A percentile compares a stretch with the other conserved stretches of the same genome.
phyloP scores from a whole-genome alignment of 2,888 invertebrate genomes.

The Rhodophaea formosa region DNA sequence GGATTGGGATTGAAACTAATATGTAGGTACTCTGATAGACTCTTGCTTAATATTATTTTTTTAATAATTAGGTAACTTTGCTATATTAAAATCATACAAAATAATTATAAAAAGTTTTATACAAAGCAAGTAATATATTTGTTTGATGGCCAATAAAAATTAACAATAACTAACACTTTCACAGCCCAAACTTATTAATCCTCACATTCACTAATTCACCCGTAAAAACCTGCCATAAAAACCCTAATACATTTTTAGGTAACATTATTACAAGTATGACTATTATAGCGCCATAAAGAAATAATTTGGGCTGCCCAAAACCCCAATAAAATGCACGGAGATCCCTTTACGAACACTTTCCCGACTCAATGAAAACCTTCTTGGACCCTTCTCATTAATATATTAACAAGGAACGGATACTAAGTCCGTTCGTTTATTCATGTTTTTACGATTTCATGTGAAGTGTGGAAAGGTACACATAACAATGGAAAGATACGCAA shows the following conservation, averaged over 20 bases:
- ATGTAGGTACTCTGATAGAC: no score
- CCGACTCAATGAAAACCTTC: constrained; percentile 7
- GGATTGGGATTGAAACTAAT: no score
- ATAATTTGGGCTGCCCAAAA: not conserved
- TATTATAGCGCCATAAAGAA: not conserved
- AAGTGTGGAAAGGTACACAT: not conserved
- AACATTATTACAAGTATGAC: not conserved
- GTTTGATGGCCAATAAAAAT: not conserved
- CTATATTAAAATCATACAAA: no score
- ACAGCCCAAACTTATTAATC: not conserved
- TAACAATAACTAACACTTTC: not conserved
- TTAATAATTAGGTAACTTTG: no score
- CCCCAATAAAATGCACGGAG: constrained; percentile 3
- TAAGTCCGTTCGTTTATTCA: not conserved
- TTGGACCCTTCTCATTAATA: constrained; percentile 6
- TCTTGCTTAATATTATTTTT: no score
- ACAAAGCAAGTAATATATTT: no score
- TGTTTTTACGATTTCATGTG: not conserved
- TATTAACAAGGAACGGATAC: constrained; percentile 4
- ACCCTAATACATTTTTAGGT: not conserved
- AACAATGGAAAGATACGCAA: not conserved
- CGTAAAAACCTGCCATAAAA: not conserved
- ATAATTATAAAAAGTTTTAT: no score
- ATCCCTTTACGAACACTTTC: constrained; percentile 8
- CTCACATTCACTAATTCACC: not conserved